Base-by-base conservation (phyloP, 2,113 vertebrate species). In the Spermophilus dauricus region DNA sequence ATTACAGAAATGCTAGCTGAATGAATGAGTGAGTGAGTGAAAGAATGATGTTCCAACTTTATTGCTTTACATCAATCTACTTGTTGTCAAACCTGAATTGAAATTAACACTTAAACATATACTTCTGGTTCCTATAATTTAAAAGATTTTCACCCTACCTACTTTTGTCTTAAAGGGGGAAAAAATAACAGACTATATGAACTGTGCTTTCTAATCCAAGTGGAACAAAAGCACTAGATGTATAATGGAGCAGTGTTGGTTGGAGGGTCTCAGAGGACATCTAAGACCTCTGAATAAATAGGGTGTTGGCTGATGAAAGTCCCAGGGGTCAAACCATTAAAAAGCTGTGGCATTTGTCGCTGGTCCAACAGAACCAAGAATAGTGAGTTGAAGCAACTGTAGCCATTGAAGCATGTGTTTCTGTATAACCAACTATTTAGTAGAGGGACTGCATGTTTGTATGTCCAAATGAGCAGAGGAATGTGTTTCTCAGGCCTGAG, bases 291-390 rank as follows among this genome's bases (percentile, higher is more conserved):
- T 92, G 73, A 97, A 97, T 97, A 95, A 97, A 96, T 94, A 91
- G 84, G 76, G 96, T 92, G 81, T 95, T 97, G 95, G 92, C 88
- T 94, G 92, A 96, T 92, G 89, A 92, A 96, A 94, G 88, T 97
- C 87, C 83, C 94, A 78, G 69, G 82, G 51, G 92, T 95, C 90
- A 92, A 72, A 89, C 92, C 84, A 91, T 97, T 96, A 96, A 96
- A 97, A 97, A 94, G 69, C 90, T 98, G 96, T 96, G 92, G 96
- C 96, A 86, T 97, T 97, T 97, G 96, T 98, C 81, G 20, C 76
- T 94, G 95, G 81, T 94, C 97, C 96, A 97, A 61, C 84, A 96
- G 82, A 96, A 90, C 61, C 94, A 78, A 53, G 58, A 96, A 48
- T 42, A 80, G 91, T 69, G 85, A 78, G 30, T 86, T 88, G 82